A percentile compares a stretch with the other conserved stretches of the same genome.
phyloP scores from a whole-genome alignment of 2,113 vertebrate genomes.

The Nanger granti region DNA sequence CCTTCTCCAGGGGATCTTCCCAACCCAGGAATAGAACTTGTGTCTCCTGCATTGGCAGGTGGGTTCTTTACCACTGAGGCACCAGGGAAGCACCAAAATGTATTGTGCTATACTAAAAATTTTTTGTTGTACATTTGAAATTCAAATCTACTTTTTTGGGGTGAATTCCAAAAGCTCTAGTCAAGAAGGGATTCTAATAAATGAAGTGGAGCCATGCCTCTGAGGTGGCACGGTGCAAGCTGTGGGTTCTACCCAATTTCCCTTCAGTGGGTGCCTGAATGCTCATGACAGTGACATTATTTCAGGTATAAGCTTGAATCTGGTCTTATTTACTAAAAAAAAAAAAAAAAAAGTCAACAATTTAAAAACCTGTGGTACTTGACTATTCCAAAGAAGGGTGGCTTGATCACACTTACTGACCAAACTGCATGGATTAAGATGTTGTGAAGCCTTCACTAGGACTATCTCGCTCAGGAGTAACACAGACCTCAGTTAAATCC shows the following conservation, averaged over 20 bases:
- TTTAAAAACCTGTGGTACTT: not conserved
- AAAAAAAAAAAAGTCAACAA: not conserved
- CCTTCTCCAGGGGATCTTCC: not conserved
- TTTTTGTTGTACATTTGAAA: constrained; percentile 7
- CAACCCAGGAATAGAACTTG: not conserved
- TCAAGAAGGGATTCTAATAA: not conserved
- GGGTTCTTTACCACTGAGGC: not conserved
- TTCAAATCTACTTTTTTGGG: not conserved
- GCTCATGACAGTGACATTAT: not conserved
- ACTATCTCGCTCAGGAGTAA: not conserved
- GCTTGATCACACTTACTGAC: not conserved
- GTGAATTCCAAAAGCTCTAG: not conserved
- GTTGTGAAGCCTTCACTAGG: not conserved
- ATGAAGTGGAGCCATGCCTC: not conserved
- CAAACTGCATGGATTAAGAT: not conserved
- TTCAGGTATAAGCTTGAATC: constrained; percentile 9
- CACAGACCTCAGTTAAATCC: not conserved
- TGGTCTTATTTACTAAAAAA: not conserved
- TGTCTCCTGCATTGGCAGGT: not conserved
- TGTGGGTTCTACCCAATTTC: not conserved
- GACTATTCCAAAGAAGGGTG: not conserved
- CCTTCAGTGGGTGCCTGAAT: not conserved
- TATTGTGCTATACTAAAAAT: not conserved
- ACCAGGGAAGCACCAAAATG: not conserved
- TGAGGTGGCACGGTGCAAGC: not conserved